Conservation (phyloP, 2,797 vertebrate species). For the Discoglossus pictus region DNA sequence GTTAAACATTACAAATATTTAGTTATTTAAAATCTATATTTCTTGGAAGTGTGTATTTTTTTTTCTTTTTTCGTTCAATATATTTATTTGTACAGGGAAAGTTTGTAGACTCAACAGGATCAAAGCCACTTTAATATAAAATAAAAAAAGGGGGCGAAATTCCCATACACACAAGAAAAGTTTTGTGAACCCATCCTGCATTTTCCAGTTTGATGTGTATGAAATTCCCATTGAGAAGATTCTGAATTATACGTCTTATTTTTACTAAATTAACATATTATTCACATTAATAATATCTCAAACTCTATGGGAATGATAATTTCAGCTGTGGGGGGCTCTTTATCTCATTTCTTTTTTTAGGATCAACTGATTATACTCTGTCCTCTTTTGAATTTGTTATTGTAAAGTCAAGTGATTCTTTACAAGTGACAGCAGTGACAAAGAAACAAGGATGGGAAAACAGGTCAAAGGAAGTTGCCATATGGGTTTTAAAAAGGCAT, state of each 20-base stretch:
- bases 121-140: constrained; percentile 34
- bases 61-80: constrained; percentile 9
- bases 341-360: constrained; percentile 94
- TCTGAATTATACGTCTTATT: constrained; percentile 80
- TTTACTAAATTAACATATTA: constrained; percentile 91
- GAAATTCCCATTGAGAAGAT: constrained; percentile 88
- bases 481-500: constrained; percentile 92
- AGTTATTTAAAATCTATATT: neutral
- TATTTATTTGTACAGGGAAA: constrained; percentile 45
- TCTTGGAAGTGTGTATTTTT: neutral
- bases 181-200: constrained; percentile 79
- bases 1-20: neutral
- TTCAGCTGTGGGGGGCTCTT: constrained; percentile 90
- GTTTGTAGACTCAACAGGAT: constrained; percentile 52
- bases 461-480: constrained; percentile 97
- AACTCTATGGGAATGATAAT: constrained; percentile 94
- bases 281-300: constrained; percentile 93
- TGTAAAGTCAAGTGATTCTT: constrained; percentile 99
- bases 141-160: constrained; percentile 73
- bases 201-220: constrained; percentile 84
- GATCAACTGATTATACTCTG: constrained; percentile 93
- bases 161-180: constrained; percentile 75
- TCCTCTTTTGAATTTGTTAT: constrained; percentile 97
- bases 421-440: constrained; percentile 95
- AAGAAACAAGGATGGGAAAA: constrained; percentile 90